Evolutionary conservation across 2,797 vertebrate species (phyloP).

Genomic region (Synaphobranchus kaupii): DNA sequence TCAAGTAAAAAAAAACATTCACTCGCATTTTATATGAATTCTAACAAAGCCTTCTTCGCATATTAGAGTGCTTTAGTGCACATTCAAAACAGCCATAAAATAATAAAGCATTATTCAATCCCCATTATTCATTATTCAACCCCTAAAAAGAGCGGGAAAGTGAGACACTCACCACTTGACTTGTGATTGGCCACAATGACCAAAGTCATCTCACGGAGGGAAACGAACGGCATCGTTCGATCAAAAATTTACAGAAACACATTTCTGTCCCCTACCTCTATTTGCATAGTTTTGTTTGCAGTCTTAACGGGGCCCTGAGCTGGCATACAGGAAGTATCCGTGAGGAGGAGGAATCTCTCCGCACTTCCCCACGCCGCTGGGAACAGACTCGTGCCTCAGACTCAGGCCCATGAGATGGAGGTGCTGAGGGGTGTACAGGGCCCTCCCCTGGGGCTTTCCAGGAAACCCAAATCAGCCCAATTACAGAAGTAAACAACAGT

Average conservation of each 20-base stretch:
- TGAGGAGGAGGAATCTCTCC: constrained; percentile 65
- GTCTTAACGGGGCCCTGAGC: constrained; percentile 48
- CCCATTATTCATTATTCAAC: too few relatives aligned
- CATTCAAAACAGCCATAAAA: background rate
- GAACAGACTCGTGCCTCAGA: constrained; percentile 59
- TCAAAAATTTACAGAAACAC: background rate
- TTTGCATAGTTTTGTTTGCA: constrained; percentile 44
- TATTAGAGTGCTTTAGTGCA: background rate
- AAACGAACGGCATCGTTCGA: background rate
- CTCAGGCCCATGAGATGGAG: constrained; percentile 62
- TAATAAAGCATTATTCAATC: background rate
- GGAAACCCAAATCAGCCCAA: constrained; percentile 60
- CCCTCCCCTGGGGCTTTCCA: constrained; percentile 36
- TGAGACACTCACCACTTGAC: background rate
- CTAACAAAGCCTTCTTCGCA: background rate
- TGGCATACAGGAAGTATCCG: constrained; percentile 57
- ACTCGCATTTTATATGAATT: background rate
- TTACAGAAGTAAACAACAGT: background rate
- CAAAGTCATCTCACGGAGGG: background rate
- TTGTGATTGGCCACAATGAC: background rate
- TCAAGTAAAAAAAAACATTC: background rate
- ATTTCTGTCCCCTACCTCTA: background rate
- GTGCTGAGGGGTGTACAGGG: constrained; percentile 46
- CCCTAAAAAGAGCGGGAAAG: background rate
- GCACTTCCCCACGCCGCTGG: constrained; percentile 69